These are phyloP conservation scores for Chelon labrosus DNA, from an alignment of 2,797 vertebrate species.

Conservation along the genomic window DNA sequence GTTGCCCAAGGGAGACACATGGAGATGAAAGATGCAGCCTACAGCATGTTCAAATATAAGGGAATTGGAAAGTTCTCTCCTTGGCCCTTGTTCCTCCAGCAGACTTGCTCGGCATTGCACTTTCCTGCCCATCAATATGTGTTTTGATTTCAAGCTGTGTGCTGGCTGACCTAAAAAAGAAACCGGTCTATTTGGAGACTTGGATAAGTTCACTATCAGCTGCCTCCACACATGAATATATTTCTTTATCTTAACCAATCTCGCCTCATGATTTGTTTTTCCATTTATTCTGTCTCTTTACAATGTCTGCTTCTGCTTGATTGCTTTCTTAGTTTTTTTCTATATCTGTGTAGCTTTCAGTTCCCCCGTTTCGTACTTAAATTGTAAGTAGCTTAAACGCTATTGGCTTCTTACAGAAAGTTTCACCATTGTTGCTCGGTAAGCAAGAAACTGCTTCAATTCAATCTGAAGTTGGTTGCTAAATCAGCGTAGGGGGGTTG, in stretches of 20 bases:
- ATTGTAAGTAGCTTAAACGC: slow-evolving; percentile 72
- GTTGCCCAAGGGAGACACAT: slow-evolving; percentile 36
- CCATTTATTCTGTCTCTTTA: slow-evolving; percentile 38
- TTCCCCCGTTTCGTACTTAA: slow-evolving; percentile 41
- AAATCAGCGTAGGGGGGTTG: slow-evolving; percentile 26
- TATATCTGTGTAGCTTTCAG: slow-evolving; percentile 41
- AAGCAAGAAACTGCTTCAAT: slow-evolving; percentile 64
- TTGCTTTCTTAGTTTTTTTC: slow-evolving; percentile 48
- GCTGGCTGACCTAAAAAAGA: slow-evolving; percentile 60
- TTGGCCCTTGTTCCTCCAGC: slow-evolving; percentile 28
- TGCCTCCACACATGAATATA: slow-evolving; percentile 57
- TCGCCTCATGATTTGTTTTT: slow-evolving; percentile 32
- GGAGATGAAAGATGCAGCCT: slow-evolving; percentile 58
- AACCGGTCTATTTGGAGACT: slow-evolving; percentile 44
- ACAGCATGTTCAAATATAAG: slow-evolving; percentile 52
- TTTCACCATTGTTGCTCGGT: slow-evolving; percentile 56
- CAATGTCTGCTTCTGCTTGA: slow-evolving; percentile 47
- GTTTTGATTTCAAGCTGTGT: slow-evolving; percentile 53
- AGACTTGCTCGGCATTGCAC: slow-evolving; percentile 26
- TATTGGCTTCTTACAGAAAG: slow-evolving; percentile 53
- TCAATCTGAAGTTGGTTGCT: slow-evolving; percentile 48
- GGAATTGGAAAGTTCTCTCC: slow-evolving; percentile 39
- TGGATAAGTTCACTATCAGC: slow-evolving; percentile 61
- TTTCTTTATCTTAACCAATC: slow-evolving; percentile 51
- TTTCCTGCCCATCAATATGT: slow-evolving; percentile 50